phyloP scores from a whole-genome alignment of 2,888 invertebrate genomes.

The Sminthurides aquaticus region DNA sequence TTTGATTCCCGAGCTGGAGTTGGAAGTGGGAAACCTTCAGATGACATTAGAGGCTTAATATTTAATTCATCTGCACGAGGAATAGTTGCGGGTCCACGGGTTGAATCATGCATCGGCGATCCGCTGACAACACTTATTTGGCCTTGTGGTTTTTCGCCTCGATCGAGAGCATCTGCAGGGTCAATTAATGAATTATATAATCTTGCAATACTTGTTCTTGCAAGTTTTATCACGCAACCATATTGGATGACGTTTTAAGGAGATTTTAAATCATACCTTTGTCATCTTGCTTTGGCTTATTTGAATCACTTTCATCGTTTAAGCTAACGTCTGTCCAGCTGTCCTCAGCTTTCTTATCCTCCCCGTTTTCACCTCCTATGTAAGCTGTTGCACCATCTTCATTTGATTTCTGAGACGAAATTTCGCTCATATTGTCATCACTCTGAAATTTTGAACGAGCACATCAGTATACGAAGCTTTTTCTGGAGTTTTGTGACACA shows the following conservation, averaged over 20 bases:
- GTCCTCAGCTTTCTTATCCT: conserved; percentile 72
- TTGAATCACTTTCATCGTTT: conserved; percentile 64
- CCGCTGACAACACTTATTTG: conserved; percentile 62
- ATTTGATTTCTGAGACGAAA: conserved; percentile 41
- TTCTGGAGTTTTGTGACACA: no score
- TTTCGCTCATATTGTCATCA: conserved; percentile 74
- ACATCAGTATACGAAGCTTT: neutral
- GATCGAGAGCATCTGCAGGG: conserved; percentile 47
- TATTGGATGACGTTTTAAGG: neutral
- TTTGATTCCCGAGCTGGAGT: conserved; percentile 67
- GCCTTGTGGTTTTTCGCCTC: conserved; percentile 62
- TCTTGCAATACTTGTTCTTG: neutral
- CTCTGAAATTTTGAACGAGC: conserved; percentile 55
- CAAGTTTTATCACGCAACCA: neutral
- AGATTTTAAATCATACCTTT: conserved; percentile 32
- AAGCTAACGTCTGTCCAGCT: conserved; percentile 90
- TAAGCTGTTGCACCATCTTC: conserved; percentile 38
- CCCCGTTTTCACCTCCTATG: conserved; percentile 45
- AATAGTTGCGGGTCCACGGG: conserved; percentile 53
- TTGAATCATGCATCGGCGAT: conserved; percentile 42
- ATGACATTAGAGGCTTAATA: conserved; percentile 56
- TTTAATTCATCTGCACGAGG: conserved; percentile 63
- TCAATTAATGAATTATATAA: neutral
- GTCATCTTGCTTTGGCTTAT: conserved; percentile 40
- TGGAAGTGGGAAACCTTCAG: conserved; percentile 49